These are phyloP conservation scores for Diachasmimorpha longicaudata DNA, from an alignment of 1,140 invertebrate species.

Conservation along the genomic window DNA sequence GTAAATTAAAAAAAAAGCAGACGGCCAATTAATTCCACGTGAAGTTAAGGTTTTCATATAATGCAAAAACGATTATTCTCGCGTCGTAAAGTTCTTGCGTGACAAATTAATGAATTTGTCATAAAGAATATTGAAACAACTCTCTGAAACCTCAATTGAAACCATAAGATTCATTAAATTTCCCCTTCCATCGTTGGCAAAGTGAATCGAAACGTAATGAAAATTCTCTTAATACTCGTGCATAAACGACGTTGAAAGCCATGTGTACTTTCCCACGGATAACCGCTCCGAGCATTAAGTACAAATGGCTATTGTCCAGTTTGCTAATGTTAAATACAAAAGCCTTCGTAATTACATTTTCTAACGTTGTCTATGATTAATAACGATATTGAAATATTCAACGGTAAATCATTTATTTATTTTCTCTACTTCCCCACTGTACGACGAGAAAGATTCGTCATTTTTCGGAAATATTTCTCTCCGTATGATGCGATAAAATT, in stretches of 20 bases:
- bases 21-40: too few relatives aligned
- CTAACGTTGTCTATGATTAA: neutral
- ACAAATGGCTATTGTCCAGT: conserved; percentile 2
- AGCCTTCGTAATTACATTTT: neutral
- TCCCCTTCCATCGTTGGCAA: too few relatives aligned
- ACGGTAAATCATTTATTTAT: neutral
- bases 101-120: neutral
- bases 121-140: neutral
- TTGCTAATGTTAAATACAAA: neutral
- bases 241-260: neutral
- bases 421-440: neutral
- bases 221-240: conserved; percentile 1
- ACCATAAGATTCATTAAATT: neutral
- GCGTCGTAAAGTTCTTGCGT: too few relatives aligned
- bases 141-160: neutral
- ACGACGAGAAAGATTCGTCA: too few relatives aligned
- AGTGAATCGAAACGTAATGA: conserved; percentile 7
- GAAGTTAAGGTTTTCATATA: too few relatives aligned
- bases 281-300: neutral
- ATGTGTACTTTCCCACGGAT: conserved; percentile 6
- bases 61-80: too few relatives aligned
- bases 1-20: too few relatives aligned
- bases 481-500: neutral
- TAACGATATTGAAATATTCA: neutral
- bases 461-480: too few relatives aligned